These are phyloP conservation scores for Rallus crepitans DNA, from an alignment of 2,797 vertebrate genomes.

Conservation along the genomic window DNA sequence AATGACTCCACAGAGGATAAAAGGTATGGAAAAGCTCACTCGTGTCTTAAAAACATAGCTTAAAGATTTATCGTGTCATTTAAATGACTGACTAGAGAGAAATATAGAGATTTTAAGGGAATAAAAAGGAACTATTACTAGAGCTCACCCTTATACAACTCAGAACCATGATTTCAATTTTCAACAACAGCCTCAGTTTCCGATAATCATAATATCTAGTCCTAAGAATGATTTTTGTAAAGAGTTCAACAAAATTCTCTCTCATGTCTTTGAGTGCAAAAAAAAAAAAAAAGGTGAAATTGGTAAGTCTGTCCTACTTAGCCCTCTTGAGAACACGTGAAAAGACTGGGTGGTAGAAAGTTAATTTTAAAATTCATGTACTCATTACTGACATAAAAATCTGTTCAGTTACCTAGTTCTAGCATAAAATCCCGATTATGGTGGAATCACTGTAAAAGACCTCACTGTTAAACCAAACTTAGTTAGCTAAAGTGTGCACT, in stretches of 20 bases:
- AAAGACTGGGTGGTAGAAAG: background rate
- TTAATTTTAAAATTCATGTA: background rate
- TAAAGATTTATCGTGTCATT: background rate
- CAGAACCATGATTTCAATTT: background rate
- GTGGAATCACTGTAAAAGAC: background rate
- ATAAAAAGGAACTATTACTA: background rate
- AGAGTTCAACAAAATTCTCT: background rate
- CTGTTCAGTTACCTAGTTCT: background rate
- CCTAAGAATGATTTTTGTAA: background rate
- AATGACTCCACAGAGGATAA: constrained; percentile 35
- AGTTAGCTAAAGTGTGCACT: background rate
- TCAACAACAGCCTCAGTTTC: background rate
- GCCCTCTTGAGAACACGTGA: background rate
- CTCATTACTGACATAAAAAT: background rate
- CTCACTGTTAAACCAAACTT: background rate
- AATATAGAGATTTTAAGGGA: background rate
- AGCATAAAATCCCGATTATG: background rate
- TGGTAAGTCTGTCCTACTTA: background rate
- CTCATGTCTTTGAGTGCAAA: background rate
- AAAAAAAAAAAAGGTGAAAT: background rate
- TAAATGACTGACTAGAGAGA: background rate
- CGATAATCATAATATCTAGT: background rate
- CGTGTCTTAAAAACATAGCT: background rate
- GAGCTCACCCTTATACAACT: background rate
- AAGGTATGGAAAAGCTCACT: background rate